A percentile compares a stretch with the other conserved stretches of the same genome.
Evolutionary conservation across 2,113 vertebrate species (phyloP).

Genomic region (Charina bottae): DNA sequence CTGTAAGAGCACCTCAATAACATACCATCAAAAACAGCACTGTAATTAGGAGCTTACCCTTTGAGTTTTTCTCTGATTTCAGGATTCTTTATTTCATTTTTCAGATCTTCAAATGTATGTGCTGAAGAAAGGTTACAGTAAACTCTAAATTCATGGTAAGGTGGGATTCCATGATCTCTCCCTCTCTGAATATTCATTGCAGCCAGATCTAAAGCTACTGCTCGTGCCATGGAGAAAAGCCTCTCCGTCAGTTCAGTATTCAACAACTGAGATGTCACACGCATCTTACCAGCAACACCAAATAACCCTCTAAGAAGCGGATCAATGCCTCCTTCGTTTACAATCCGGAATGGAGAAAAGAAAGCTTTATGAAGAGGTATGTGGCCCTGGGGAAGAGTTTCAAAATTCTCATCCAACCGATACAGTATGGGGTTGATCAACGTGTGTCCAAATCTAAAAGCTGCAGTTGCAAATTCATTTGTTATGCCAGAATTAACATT

Average conservation of each 20-base stretch:
- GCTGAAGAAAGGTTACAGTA: slow-evolving; percentile 94
- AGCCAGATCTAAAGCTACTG: slow-evolving; percentile 95
- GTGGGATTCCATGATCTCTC: slow-evolving; percentile 94
- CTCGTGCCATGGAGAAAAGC: slow-evolving; percentile 95
- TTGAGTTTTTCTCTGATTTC: slow-evolving; percentile 89
- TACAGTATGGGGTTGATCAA: slow-evolving; percentile 94
- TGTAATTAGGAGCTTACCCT: slow-evolving; percentile 78
- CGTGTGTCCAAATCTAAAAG: slow-evolving; percentile 97
- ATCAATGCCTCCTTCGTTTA: slow-evolving; percentile 97
- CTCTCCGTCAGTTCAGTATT: slow-evolving; percentile 96
- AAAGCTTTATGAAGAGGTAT: slow-evolving; percentile 95
- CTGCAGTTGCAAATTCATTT: slow-evolving; percentile 94
- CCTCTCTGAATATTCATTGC: slow-evolving; percentile 97
- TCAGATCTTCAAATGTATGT: slow-evolving; percentile 90
- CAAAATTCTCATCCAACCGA: slow-evolving; percentile 88
- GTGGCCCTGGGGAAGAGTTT: slow-evolving; percentile 90
- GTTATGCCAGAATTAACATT: slow-evolving; percentile 90
- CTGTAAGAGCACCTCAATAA: not conserved
- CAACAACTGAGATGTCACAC: slow-evolving; percentile 89
- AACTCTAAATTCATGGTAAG: slow-evolving; percentile 95
- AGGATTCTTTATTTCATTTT: slow-evolving; percentile 92
- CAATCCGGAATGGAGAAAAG: slow-evolving; percentile 96
- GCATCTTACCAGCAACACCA: slow-evolving; percentile 94
- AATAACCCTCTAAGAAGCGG: slow-evolving; percentile 93
- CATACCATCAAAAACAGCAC: slow-evolving; percentile 28